These are phyloP conservation scores for Pollenia amentaria DNA, from an alignment of 2,888 invertebrate species.

Conservation along the genomic window DNA sequence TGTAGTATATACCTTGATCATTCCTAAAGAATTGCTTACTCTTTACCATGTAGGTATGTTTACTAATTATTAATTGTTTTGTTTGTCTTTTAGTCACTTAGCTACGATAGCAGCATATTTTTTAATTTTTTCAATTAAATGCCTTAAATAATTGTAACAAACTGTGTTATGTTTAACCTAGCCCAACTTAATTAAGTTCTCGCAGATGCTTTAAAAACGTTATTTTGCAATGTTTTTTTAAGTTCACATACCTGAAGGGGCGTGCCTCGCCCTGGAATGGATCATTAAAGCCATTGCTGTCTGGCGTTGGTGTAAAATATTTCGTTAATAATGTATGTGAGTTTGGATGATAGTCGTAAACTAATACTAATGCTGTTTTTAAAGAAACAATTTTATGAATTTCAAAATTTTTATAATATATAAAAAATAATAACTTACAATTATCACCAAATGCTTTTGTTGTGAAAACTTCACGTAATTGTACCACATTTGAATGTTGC, in stretches of 20 bases:
- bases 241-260: slow-evolving; percentile 83
- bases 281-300: slow-evolving; percentile 88
- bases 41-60: no score
- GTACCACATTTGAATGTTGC: slow-evolving; percentile 97
- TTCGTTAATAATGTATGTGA: slow-evolving; percentile 94
- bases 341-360: slow-evolving; percentile 97
- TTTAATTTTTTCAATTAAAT: no score
- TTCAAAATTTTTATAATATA: slow-evolving; percentile 20
- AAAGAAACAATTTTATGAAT: slow-evolving; percentile 21
- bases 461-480: slow-evolving; percentile 95
- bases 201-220: no score
- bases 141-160: no score
- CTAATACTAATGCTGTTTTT: slow-evolving; percentile 92
- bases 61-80: no score
- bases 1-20: no score
- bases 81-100: no score
- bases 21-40: no score
- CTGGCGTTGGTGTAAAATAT: slow-evolving; percentile 89
- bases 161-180: no score
- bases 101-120: no score
- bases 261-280: slow-evolving; percentile 93
- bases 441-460: slow-evolving; percentile 98
- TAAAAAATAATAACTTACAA: slow-evolving; percentile 87
- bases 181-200: no score
- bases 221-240: background rate